A percentile compares a stretch with the other conserved stretches of the same genome.
Conservation (phyloP, 2,113 vertebrate species). For the Phocoena sinus region DNA sequence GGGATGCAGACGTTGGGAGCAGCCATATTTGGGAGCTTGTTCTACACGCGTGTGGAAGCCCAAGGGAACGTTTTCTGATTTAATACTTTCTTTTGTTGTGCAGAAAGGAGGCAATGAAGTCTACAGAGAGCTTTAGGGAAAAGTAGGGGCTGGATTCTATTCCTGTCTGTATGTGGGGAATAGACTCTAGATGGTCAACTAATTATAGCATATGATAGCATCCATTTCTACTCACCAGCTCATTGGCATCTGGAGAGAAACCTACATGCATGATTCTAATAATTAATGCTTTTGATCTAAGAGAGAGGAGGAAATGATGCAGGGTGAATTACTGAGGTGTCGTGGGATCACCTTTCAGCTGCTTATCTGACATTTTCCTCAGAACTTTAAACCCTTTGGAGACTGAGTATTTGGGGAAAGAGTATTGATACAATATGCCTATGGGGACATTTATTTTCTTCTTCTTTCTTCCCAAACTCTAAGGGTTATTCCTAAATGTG, state of each 20-base stretch:
- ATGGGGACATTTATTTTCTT: not conserved
- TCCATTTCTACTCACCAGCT: not conserved
- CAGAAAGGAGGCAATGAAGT: not conserved
- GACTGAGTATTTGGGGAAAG: not conserved
- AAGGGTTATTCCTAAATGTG: not conserved
- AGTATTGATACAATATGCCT: not conserved
- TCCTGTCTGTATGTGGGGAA: not conserved
- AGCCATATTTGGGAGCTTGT: too few relatives aligned
- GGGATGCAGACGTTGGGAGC: too few relatives aligned
- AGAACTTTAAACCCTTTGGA: not conserved
- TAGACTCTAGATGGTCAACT: not conserved
- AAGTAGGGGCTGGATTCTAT: not conserved
- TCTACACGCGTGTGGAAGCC: too few relatives aligned
- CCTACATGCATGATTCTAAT: not conserved
- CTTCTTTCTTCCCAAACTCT: not conserved
- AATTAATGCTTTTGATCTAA: not conserved
- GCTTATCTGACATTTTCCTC: not conserved
- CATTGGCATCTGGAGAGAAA: not conserved
- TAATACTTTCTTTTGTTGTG: not conserved
- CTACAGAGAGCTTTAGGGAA: not conserved
- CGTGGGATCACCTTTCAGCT: not conserved
- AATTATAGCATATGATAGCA: rapidly evolving
- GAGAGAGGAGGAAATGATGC: not conserved
- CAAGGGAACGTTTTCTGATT: not conserved
- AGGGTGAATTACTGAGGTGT: not conserved